phyloP scores from a whole-genome alignment of 2,888 invertebrate genomes.

The Melanotus villosus region DNA sequence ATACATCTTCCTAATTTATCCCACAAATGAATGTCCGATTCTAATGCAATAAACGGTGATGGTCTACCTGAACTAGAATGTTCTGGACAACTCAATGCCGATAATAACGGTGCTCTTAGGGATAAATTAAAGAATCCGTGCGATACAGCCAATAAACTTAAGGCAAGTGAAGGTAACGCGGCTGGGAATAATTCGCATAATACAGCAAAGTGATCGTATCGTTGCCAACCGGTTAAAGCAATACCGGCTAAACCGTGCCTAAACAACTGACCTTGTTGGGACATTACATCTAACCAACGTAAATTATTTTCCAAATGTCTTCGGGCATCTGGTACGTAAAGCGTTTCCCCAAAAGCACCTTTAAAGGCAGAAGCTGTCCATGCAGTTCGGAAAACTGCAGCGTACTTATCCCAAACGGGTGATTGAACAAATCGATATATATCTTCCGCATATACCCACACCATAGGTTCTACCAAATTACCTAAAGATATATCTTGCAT shows the following conservation, averaged over 20 bases:
- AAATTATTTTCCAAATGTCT: constrained; percentile 81
- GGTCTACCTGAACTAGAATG: constrained; percentile 56
- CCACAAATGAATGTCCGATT: constrained; percentile 75
- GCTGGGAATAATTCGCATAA: constrained; percentile 79
- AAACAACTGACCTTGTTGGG: constrained; percentile 72
- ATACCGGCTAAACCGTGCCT: constrained; percentile 71
- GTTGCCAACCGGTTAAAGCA: constrained; percentile 74
- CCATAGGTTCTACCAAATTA: constrained; percentile 82
- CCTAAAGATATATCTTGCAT: constrained; percentile 76
- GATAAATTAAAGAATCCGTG: constrained; percentile 75
- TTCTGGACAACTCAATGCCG: constrained; percentile 72
- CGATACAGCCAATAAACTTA: constrained; percentile 73
- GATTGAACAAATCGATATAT: constrained; percentile 72
- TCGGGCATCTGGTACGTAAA: constrained; percentile 77
- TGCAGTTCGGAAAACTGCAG: constrained; percentile 76
- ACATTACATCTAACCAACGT: constrained; percentile 79
- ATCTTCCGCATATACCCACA: constrained; percentile 85
- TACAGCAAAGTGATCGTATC: constrained; percentile 80
- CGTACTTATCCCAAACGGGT: constrained; percentile 78
- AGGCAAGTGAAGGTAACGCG: constrained; percentile 76
- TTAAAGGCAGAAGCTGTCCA: constrained; percentile 85
- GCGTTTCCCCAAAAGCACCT: constrained; percentile 81
- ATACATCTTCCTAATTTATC: constrained; percentile 75
- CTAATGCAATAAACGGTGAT: constrained; percentile 72
- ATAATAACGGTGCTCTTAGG: constrained; percentile 67